These are phyloP conservation scores for Corynorhinus townsendii DNA, from an alignment of 2,113 vertebrate genomes.

Conservation along the genomic window DNA sequence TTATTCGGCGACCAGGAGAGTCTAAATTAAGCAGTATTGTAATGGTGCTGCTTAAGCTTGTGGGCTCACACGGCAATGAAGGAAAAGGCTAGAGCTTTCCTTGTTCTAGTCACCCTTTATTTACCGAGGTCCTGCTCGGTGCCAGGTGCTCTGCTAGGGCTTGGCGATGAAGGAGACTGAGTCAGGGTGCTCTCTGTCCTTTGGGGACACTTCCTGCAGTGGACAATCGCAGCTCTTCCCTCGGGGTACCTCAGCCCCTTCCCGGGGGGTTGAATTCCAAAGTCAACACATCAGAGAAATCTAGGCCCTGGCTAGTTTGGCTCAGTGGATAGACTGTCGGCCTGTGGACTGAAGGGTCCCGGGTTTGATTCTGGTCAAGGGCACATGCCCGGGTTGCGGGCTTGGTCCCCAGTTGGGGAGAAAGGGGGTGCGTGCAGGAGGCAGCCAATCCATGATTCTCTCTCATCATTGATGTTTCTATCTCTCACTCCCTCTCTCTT, in stretches of 20 bases:
- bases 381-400: too few species aligned
- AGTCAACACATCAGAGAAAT: background rate
- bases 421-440: too few species aligned
- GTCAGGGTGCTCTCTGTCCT: background rate
- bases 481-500: too few species aligned
- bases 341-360: too few species aligned
- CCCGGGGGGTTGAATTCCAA: background rate
- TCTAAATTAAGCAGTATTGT: background rate
- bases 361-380: too few species aligned
- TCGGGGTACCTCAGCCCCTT: background rate
- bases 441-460: too few species aligned
- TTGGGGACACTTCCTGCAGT: background rate
- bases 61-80: background rate
- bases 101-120: background rate
- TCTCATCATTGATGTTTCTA: too few species aligned
- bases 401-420: too few species aligned
- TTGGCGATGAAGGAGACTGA: background rate
- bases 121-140: background rate
- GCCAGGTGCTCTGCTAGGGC: background rate
- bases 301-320: background rate
- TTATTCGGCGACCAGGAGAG: background rate
- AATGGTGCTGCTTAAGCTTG: background rate
- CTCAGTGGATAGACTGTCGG: too few species aligned
- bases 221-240: background rate
- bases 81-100: background rate